Percentiles rank a stretch among this genome's conserved stretches.
Evolutionary conservation across 2,797 vertebrate genomes (phyloP).

Genomic region (Sebastes taczanowskii): DNA sequence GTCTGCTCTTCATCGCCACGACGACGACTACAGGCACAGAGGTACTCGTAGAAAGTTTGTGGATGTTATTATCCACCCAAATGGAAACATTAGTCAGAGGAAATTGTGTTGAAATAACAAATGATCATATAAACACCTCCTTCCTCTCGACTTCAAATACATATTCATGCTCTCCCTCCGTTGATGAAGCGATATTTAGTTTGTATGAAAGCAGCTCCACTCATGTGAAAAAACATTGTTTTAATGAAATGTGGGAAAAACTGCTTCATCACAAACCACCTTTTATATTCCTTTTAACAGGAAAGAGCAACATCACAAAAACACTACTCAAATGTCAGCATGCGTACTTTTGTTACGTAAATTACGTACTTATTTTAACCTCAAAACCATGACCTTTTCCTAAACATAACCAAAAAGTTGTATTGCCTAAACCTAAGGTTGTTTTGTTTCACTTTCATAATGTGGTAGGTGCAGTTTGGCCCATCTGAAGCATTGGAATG

Average conservation of each 20-base stretch:
- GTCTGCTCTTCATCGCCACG: conserved; percentile 46
- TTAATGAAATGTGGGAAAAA: conserved; percentile 50
- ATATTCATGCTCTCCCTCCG: conserved; percentile 63
- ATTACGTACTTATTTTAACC: too few species aligned
- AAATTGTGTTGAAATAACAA: conserved; percentile 68
- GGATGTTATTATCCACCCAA: conserved; percentile 15
- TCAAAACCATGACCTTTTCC: too few species aligned
- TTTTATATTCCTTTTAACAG: not conserved
- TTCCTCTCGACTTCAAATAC: conserved; percentile 46
- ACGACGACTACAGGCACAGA: not conserved
- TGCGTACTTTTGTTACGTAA: too few species aligned
- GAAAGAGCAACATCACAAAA: not conserved
- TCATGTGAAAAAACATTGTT: conserved; percentile 32
- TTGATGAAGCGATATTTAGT: conserved; percentile 47
- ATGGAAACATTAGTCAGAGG: conserved; percentile 48
- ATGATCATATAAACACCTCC: conserved; percentile 52
- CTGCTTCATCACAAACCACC: not conserved
- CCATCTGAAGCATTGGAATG: too few species aligned
- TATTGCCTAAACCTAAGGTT: too few species aligned
- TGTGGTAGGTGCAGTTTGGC: too few species aligned
- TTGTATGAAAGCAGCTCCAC: conserved; percentile 34
- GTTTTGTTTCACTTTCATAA: too few species aligned
- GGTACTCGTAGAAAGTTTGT: conserved; percentile 39
- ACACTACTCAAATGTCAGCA: not conserved
- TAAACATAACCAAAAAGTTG: too few species aligned